A percentile compares a stretch with the other conserved stretches of the same genome.
Evolutionary conservation across 92 coral and sea anemone genomes (phyloP).

Genomic region (Porites rus): DNA sequence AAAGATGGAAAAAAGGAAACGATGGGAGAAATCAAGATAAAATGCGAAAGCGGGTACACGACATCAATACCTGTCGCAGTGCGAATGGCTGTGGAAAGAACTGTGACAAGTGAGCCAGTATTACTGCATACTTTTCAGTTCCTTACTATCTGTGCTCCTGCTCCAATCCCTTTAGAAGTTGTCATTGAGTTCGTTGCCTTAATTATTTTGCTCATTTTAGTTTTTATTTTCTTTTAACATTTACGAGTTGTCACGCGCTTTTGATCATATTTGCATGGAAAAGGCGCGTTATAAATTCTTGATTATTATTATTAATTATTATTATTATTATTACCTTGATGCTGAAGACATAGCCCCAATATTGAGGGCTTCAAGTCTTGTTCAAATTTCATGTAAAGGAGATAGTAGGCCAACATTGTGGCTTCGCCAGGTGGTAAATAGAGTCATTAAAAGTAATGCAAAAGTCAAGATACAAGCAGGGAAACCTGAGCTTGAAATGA

Average conservation of each 20-base stretch:
- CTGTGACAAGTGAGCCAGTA: background rate
- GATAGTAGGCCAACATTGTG: slow-evolving; percentile 10
- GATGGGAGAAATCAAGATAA: slow-evolving; percentile 21
- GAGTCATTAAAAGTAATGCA: slow-evolving; percentile 1
- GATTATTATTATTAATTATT: too few species aligned
- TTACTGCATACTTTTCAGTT: slow-evolving; percentile 25
- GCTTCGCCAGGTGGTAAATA: slow-evolving; percentile 5
- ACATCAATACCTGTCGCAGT: slow-evolving; percentile 30
- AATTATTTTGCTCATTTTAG: too few species aligned
- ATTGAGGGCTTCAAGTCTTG: background rate
- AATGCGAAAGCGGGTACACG: slow-evolving; percentile 19
- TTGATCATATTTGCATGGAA: too few species aligned
- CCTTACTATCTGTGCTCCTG: slow-evolving; percentile 32
- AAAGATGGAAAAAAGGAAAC: slow-evolving; percentile 15
- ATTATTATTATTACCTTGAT: background rate
- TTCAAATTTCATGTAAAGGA: slow-evolving; percentile 6
- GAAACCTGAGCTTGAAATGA: background rate
- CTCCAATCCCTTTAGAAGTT: slow-evolving; percentile 17
- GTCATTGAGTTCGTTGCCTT: slow-evolving; percentile 29
- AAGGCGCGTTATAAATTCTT: too few species aligned
- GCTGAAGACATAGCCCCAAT: background rate
- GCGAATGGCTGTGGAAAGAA: slow-evolving; percentile 36
- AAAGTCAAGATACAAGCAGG: background rate
- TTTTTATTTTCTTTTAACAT: too few species aligned
- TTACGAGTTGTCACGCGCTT: too few species aligned